Conservation (phyloP, 2,888 invertebrate species). For the Boloria euphrosyne region DNA sequence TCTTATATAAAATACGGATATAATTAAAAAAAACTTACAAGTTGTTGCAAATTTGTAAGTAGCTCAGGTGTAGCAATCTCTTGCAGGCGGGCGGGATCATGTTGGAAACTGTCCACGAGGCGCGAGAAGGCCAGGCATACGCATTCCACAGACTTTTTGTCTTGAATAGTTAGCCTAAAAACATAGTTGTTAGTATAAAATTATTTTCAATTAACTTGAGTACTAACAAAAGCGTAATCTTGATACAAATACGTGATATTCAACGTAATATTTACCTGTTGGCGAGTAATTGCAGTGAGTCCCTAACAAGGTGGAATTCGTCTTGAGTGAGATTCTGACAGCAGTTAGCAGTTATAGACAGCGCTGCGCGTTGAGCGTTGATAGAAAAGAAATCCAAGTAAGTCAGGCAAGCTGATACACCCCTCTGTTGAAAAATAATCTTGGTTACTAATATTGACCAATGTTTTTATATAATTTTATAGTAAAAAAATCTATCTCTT, state of each 20-base stretch:
- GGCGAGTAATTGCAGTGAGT: constrained; percentile 93
- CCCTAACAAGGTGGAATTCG: constrained; percentile 96
- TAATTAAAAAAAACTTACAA: constrained; percentile 78
- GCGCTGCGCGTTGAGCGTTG: constrained; percentile 97
- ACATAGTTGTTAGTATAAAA: not conserved
- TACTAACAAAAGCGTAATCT: too few relatives aligned
- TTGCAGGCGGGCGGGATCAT: constrained; percentile 93
- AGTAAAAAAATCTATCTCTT: too few relatives aligned
- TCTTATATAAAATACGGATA: not conserved
- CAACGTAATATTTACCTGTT: constrained; percentile 63
- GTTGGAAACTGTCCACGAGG: constrained; percentile 97
- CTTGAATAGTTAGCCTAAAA: constrained; percentile 89
- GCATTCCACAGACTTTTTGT: constrained; percentile 98
- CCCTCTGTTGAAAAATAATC: constrained; percentile 85
- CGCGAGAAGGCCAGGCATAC: constrained; percentile 98
- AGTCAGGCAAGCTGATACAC: constrained; percentile 97
- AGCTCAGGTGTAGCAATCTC: constrained; percentile 97
- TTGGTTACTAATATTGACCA: not conserved
- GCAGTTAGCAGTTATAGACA: constrained; percentile 98
- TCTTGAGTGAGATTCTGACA: constrained; percentile 96
- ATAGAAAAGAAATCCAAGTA: constrained; percentile 99
- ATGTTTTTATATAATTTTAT: too few relatives aligned
- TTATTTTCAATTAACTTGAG: not conserved
- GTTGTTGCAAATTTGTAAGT: constrained; percentile 95
- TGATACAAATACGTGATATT: not conserved